Conservation (phyloP, 2,797 vertebrate genomes). For the Macrochelys suwanniensis region DNA sequence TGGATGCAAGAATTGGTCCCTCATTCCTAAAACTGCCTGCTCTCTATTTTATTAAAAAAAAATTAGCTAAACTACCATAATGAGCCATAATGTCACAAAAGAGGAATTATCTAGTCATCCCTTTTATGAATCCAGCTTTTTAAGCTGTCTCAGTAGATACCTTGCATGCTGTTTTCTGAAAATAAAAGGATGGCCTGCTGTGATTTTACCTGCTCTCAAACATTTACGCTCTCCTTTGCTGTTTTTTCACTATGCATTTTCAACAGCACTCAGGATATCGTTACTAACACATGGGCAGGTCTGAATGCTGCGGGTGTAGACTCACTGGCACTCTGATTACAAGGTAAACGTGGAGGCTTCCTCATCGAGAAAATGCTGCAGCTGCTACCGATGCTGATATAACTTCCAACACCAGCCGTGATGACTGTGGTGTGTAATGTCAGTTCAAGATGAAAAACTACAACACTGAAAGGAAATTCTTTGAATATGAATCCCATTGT, state of each 20-base stretch:
- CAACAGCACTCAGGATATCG: not conserved
- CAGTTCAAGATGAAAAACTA: not conserved
- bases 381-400: not conserved
- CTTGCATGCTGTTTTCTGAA: not conserved
- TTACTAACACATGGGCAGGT: not conserved
- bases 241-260: not conserved
- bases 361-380: slow-evolving; percentile 60
- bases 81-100: not conserved
- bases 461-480: not conserved
- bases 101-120: not conserved
- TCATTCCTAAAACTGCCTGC: not conserved
- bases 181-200: not conserved
- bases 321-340: not conserved
- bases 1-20: not conserved
- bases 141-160: not conserved
- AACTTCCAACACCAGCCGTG: not conserved
- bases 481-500: accelerated
- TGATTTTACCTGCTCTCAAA: not conserved
- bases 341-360: not conserved
- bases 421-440: not conserved
- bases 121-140: not conserved
- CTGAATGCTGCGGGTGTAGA: not conserved
- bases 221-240: not conserved
- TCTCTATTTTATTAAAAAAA: not conserved
- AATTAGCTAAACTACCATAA: not conserved